Percentiles rank a stretch among this genome's conserved stretches.
phyloP scores from a whole-genome alignment of 2,797 vertebrate genomes.

The Distichodus sexfasciatus region DNA sequence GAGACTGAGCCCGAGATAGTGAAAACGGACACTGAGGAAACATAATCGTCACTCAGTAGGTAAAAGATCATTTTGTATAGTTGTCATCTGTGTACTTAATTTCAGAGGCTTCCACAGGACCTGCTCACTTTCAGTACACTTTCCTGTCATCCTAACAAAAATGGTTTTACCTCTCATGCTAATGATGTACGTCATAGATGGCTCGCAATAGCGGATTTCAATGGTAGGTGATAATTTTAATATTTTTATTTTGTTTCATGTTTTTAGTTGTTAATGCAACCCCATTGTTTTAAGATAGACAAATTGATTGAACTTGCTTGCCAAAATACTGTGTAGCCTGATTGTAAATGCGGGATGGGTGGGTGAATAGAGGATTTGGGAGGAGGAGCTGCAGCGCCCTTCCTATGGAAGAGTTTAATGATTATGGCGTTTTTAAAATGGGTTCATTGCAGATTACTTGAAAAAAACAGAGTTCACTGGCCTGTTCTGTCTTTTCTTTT shows the following conservation, averaged over 20 bases:
- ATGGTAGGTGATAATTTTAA: conserved; percentile 83
- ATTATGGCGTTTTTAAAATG: conserved; percentile 84
- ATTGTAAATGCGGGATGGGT: conserved; percentile 63
- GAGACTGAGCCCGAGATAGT: conserved; percentile 98
- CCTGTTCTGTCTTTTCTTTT: conserved; percentile 80
- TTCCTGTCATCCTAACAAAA: conserved; percentile 89
- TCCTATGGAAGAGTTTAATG: conserved; percentile 97
- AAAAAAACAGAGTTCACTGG: conserved; percentile 79
- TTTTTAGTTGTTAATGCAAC: conserved; percentile 81
- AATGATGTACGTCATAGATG: conserved; percentile 95
- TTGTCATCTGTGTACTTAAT: conserved; percentile 99
- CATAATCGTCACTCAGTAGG: conserved; percentile 99
- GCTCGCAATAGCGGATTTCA: conserved; percentile 84
- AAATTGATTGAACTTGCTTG: conserved; percentile 70
- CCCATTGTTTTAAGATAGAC: conserved; percentile 72
- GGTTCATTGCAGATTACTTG: conserved; percentile 84
- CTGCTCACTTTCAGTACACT: conserved; percentile 78
- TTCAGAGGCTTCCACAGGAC: conserved; percentile 91
- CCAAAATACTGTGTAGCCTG: conserved; percentile 71
- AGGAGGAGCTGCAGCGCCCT: conserved; percentile 65
- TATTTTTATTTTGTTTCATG: conserved; percentile 80
- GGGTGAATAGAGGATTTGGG: no score
- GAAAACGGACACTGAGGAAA: conserved; percentile 99
- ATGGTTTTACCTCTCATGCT: conserved; percentile 91
- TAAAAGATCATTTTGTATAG: conserved; percentile 99